phyloP scores from a whole-genome alignment of 1,140 invertebrate genomes.

The Pantala flavescens region DNA sequence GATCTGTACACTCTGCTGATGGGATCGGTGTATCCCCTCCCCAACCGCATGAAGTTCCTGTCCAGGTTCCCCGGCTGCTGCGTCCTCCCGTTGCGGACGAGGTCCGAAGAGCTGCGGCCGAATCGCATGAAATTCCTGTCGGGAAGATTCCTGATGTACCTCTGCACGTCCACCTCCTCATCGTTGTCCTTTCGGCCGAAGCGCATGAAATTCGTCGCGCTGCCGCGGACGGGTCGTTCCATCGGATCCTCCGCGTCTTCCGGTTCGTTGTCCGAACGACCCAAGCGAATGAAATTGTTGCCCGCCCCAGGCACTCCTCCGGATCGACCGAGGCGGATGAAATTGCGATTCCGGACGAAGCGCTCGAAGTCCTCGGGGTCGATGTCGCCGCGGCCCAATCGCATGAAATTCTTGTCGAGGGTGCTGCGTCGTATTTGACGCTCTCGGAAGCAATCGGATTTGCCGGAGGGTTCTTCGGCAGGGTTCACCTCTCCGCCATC shows the following conservation, averaged over 20 bases:
- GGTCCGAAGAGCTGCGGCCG: not conserved
- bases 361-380: not conserved
- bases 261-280: not conserved
- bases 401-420: slow-evolving; percentile 24
- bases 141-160: not conserved
- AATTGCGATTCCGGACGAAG: not conserved
- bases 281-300: not conserved
- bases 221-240: not conserved
- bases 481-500: too few species aligned
- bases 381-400: slow-evolving; percentile 21
- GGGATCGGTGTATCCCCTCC: not conserved
- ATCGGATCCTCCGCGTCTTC: not conserved
- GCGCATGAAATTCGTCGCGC: not conserved
- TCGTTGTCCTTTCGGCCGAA: not conserved
- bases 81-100: not conserved
- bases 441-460: too few species aligned
- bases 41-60: not conserved
- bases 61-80: not conserved
- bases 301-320: not conserved
- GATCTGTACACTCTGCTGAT: not conserved
- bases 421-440: not conserved
- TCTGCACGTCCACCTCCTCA: not conserved
- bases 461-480: too few species aligned
- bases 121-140: slow-evolving; percentile 12
- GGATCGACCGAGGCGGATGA: not conserved